A percentile compares a stretch with the other conserved stretches of the same genome.
Conservation (phyloP, 1,140 invertebrate genomes). For the Gryon sp. region DNA sequence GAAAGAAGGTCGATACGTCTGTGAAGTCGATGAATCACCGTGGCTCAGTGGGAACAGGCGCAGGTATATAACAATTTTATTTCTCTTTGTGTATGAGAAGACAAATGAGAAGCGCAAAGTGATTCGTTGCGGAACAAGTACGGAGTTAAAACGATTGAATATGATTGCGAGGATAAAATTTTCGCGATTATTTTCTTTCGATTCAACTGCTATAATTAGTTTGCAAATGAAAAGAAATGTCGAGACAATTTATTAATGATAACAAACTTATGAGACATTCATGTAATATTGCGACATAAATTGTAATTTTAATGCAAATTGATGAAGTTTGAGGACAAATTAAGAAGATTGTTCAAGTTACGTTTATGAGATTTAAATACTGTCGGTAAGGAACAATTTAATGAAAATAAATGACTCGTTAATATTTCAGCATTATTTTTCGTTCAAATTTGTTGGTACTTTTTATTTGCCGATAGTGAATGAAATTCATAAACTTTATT, state of each 20-base stretch:
- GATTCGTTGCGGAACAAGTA: slow-evolving; percentile 61
- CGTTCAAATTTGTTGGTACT: slow-evolving; percentile 12
- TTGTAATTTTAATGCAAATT: too few relatives aligned
- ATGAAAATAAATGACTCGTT: too few relatives aligned
- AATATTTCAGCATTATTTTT: too few relatives aligned
- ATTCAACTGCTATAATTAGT: slow-evolving; percentile 51
- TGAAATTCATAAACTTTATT: too few relatives aligned
- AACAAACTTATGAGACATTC: too few relatives aligned
- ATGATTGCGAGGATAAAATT: slow-evolving; percentile 53
- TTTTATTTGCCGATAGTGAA: too few relatives aligned
- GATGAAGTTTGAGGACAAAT: too few relatives aligned
- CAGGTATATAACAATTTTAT: slow-evolving; percentile 59
- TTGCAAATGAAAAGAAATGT: slow-evolving; percentile 34
- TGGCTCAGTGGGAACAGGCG: slow-evolving; percentile 43
- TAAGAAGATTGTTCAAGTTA: too few relatives aligned
- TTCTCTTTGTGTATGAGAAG: slow-evolving; percentile 57
- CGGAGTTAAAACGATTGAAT: slow-evolving; percentile 55
- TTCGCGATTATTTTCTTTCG: slow-evolving; percentile 58
- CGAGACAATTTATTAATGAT: slow-evolving; percentile 37
- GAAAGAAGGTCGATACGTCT: slow-evolving; percentile 68
- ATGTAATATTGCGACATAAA: too few relatives aligned
- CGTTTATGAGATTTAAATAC: too few relatives aligned
- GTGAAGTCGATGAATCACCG: slow-evolving; percentile 66
- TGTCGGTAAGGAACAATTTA: too few relatives aligned
- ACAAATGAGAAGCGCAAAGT: slow-evolving; percentile 61